Evolutionary conservation across 2,888 invertebrate species (phyloP), one percentile per base, ranked within the genome.

Genomic region (Ornithoptera alexandrae): DNA sequence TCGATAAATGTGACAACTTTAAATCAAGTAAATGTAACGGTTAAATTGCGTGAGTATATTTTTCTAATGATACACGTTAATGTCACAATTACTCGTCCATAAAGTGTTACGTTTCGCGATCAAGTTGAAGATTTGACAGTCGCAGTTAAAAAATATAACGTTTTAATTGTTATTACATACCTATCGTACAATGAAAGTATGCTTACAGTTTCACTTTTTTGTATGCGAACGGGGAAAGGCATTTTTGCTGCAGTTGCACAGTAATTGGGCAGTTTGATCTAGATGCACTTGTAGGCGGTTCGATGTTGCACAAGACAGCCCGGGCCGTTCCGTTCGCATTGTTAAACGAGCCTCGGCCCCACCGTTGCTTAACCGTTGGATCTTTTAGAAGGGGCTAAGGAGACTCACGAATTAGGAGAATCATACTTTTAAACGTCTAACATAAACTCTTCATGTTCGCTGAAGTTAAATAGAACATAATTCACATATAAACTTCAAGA

Each of bases 301-400:
- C 56, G 36, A 6, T 10, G 59, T 69, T 60, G 53, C 60, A 56
- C 69, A 69, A 69, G 62, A 15, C 30, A 50, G 17, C 18, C 30
- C 42, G 50, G 39, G 46, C 62, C 65, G 65, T 69, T 69, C 64
- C 65, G 65, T 62, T 69, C 57, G 65, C 46, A 69, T 69, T 69
- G 69, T 65, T 65, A 42, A 5, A 20, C 56, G 36, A 18, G 36
- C 57, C 63, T 59, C 62, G 68, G 65, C 42, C 61, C 39, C 60
- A 18, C 42, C 24, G 61, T 65, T 65, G 61, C 56, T 8, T 56
- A 57, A 64, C 61, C 30, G n/a, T 24, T 46, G 7, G 39, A 59
- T 53, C 63, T 58, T 42, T 64, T 22, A 59, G 58, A 36, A 59
- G 36, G 68, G 59, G 68, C 22, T 53, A 59, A 68, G 17, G 20